A percentile compares a stretch with the other conserved stretches of the same genome.
Evolutionary conservation across 1,140 invertebrate species (phyloP).

Genomic region (Aleiodes sp.): DNA sequence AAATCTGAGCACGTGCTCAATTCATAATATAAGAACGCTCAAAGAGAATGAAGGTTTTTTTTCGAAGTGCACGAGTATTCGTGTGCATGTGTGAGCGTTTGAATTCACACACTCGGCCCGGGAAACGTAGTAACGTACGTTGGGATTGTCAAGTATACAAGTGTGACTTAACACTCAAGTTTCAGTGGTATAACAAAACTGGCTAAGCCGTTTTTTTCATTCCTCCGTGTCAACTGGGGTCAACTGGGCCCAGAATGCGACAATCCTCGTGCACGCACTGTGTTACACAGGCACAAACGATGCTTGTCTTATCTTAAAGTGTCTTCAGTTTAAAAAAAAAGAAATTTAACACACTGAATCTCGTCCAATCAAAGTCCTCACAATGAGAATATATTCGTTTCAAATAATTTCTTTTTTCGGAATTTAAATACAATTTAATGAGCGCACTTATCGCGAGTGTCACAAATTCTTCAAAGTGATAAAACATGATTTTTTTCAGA

Average conservation of each 20-base stretch:
- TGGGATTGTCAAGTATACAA: conserved; percentile 19
- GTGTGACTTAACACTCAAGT: conserved; percentile 4
- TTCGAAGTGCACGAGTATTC: background rate
- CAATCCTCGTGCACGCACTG: conserved; percentile 56
- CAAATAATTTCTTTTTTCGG: background rate
- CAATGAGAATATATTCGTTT: background rate
- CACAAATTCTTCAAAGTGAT: too few species aligned
- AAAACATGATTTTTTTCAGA: too few species aligned
- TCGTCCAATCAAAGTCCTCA: background rate
- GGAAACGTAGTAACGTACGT: conserved; percentile 14
- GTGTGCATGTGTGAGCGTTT: conserved; percentile 21
- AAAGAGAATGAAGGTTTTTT: conserved; percentile 23
- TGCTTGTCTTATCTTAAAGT: conserved; percentile 23
- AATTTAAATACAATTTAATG: too few species aligned
- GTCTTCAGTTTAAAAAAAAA: background rate
- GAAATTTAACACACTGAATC: background rate
- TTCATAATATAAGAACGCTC: conserved; percentile 39
- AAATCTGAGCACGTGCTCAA: conserved; percentile 67
- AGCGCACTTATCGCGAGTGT: too few species aligned
- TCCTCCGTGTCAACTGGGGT: conserved; percentile 65
- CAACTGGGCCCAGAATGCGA: conserved; percentile 66
- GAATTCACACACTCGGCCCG: background rate
- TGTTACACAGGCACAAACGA: conserved; percentile 23
- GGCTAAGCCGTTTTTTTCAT: conserved; percentile 62
- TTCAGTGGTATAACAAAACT: conserved; percentile 41